Evolutionary conservation across 1,140 invertebrate genomes (phyloP).

Genomic region (Tribolium madens): DNA sequence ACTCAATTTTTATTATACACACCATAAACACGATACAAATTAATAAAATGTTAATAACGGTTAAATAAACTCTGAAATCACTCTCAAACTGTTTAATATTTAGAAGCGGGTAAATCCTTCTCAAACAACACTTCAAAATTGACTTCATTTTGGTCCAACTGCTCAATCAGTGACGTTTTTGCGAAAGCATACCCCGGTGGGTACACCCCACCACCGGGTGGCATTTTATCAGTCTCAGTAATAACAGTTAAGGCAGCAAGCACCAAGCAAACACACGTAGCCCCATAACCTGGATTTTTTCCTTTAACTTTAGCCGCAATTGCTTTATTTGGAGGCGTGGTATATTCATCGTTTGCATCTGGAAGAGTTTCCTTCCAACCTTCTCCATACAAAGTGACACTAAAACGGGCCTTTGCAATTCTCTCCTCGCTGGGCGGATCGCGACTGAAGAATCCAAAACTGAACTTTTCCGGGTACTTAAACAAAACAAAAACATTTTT

Average conservation of each 20-base stretch:
- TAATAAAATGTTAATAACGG: too few species aligned
- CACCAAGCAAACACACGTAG: constrained; percentile 80
- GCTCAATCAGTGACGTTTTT: constrained; percentile 73
- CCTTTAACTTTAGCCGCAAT: constrained; percentile 75
- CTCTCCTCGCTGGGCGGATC: constrained; percentile 76
- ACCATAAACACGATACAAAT: too few species aligned
- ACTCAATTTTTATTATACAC: too few species aligned
- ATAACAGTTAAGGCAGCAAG: constrained; percentile 81
- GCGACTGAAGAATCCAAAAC: constrained; percentile 75
- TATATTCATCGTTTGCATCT: constrained; percentile 73
- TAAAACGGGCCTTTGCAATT: constrained; percentile 74
- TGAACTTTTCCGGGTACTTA: constrained; percentile 76
- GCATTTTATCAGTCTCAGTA: constrained; percentile 82
- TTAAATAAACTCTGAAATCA: too few species aligned
- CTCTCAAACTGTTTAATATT: neutral
- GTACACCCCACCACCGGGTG: constrained; percentile 74
- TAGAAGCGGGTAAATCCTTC: constrained; percentile 53
- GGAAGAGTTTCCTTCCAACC: constrained; percentile 82
- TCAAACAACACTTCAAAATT: constrained; percentile 70
- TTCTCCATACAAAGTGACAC: constrained; percentile 77
- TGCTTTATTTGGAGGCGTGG: constrained; percentile 74
- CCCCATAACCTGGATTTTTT: constrained; percentile 85
- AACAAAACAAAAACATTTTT: constrained; percentile 28
- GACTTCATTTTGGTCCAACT: constrained; percentile 71
- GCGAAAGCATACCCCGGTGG: constrained; percentile 73